Evolutionary conservation across 1,140 invertebrate genomes (phyloP), one percentile per base, ranked within the genome.

Genomic region (Babylonia areolata): DNA sequence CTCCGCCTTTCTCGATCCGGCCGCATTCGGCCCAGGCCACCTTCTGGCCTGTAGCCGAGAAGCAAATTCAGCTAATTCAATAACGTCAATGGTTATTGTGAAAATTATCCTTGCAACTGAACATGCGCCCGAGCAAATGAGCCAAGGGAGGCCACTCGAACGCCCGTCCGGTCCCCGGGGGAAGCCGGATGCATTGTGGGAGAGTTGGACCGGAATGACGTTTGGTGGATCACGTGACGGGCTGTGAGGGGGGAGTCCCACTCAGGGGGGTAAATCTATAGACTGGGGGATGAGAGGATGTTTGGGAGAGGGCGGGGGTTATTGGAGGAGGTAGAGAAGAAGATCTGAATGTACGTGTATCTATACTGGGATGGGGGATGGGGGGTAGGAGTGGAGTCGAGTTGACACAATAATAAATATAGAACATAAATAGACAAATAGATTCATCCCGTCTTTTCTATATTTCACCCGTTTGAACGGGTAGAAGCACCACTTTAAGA

Each of bases 41-140:
- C 79, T n/a, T 51, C 83, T 83, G 84, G 80, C 87, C 84, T 28
- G 83, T 39, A 79, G 84, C 85, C 85, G 84, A 79, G 51, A 84
- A 42, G 87, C 75, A 86, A 88, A 85, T 84, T 84, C 84, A n/a
- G 51, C 85, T 85, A 88, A 88, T 79, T 84, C 71, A 88, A 88
- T 88, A 88, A 88, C 75, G 87, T 88, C 87, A 88, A 80, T 86
- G 81, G 84, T 58, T 85, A 80, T 88, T 88, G 84, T 46, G 87
- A 77, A 88, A 85, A 88, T 88, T 88, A 84, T 79, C 81, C 87
- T 73, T 88, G 87, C 85, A 79, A 88, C 46, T 69, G 87, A 86
- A 84, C 87, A 88, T 79, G 81, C 80, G 46, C 40, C 40, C n/a
- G 3, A 20, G 42, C 28, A 31, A 54, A 54, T 46, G 73, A 78